Percentiles rank a stretch among this genome's conserved stretches.
Evolutionary conservation across 2,888 invertebrate species (phyloP).

Genomic region (Perizoma flavofasciatum): DNA sequence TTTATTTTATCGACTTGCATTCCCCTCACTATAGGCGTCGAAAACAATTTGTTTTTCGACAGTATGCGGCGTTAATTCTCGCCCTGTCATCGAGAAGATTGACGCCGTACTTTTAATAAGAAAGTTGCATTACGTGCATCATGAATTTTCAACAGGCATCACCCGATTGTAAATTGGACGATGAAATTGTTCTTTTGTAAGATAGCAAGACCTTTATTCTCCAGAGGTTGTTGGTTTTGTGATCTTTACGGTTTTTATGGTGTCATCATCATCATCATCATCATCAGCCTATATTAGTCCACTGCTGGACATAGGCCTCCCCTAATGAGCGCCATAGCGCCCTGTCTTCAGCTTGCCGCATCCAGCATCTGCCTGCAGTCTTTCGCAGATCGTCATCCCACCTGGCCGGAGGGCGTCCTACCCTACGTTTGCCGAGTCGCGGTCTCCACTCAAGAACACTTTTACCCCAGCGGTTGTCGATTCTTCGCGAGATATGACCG

Average conservation of each 20-base stretch:
- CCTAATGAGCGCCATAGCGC: too few species aligned
- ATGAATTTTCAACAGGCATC: conserved; percentile 26
- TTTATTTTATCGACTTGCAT: conserved; percentile 29
- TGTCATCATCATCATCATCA: too few species aligned
- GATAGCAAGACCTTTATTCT: background rate
- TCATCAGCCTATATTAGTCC: background rate
- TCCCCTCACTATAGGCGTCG: conserved; percentile 37
- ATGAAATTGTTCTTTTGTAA: conserved; percentile 18
- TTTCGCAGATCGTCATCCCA: too few species aligned
- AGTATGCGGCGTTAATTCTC: conserved; percentile 55
- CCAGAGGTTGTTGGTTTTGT: too few species aligned
- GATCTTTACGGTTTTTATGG: background rate
- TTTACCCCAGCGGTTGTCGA: too few species aligned
- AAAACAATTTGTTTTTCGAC: conserved; percentile 56
- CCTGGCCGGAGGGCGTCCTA: too few species aligned
- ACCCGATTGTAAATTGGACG: conserved; percentile 13
- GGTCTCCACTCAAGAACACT: too few species aligned
- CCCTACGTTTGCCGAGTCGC: too few species aligned
- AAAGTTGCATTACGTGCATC: conserved; percentile 39
- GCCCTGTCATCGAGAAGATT: conserved; percentile 48
- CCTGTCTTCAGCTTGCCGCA: too few species aligned
- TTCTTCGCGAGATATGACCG: too few species aligned
- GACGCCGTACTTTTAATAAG: conserved; percentile 47
- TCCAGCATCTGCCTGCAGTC: too few species aligned
- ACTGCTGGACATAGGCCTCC: background rate